A percentile compares a stretch with the other conserved stretches of the same genome.
Evolutionary conservation across 2,888 invertebrate genomes (phyloP).

Genomic region (Eledone cirrhosa): DNA sequence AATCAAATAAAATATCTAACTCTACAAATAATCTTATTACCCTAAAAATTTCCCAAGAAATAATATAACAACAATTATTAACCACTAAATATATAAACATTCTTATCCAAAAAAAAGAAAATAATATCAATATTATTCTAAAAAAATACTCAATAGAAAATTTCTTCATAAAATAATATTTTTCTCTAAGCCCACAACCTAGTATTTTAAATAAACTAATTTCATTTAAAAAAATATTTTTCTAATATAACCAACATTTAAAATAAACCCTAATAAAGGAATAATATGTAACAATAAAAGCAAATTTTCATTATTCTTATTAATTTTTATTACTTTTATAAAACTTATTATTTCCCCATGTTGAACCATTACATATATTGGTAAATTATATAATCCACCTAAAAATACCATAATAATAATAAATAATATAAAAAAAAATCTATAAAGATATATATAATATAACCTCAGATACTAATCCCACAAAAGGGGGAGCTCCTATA

Average conservation of each 20-base stretch:
- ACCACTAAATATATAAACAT: background rate
- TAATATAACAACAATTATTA: background rate
- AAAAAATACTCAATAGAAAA: constrained; percentile 64
- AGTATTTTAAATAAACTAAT: too few species aligned
- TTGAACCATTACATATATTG: constrained; percentile 74
- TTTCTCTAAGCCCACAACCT: too few species aligned
- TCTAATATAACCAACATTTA: constrained; percentile 30
- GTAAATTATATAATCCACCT: constrained; percentile 75
- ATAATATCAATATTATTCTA: background rate
- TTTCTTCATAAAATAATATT: constrained; percentile 34
- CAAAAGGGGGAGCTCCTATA: constrained; percentile 76
- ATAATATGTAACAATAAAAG: constrained; percentile 21
- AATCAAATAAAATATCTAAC: constrained; percentile 30
- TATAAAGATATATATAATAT: constrained; percentile 73
- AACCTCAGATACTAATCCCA: constrained; percentile 77
- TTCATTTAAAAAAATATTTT: background rate
- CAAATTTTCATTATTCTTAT: background rate
- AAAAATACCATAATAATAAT: constrained; percentile 74
- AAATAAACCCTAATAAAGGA: constrained; percentile 24
- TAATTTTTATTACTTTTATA: background rate
- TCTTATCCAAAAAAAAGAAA: background rate
- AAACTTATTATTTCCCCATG: constrained; percentile 68
- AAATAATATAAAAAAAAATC: constrained; percentile 69
- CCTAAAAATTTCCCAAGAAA: background rate
- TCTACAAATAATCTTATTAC: too few species aligned